Conservation (phyloP, 2,888 invertebrate species). For the Iselma pallidipennis region DNA sequence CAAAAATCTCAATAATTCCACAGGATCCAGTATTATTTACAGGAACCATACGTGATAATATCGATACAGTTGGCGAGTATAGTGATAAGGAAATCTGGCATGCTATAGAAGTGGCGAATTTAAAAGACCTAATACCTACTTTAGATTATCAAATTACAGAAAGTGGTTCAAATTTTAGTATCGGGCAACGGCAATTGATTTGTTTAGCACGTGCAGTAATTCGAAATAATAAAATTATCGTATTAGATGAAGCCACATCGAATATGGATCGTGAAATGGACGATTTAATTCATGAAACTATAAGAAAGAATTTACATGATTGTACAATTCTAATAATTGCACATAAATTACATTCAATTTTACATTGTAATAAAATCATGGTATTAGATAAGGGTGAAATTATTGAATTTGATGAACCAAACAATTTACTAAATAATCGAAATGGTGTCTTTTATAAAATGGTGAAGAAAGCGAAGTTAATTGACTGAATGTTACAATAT, state of each 20-base stretch:
- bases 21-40: slow-evolving; percentile 60
- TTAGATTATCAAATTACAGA: slow-evolving; percentile 35
- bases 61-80: slow-evolving; percentile 41
- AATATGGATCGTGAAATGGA: slow-evolving; percentile 83
- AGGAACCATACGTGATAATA: slow-evolving; percentile 59
- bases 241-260: slow-evolving; percentile 75
- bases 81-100: slow-evolving; percentile 44
- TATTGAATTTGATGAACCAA: slow-evolving; percentile 78
- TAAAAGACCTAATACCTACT: slow-evolving; percentile 47
- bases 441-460: slow-evolving; percentile 67
- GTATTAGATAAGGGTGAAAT: slow-evolving; percentile 79
- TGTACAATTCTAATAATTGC: slow-evolving; percentile 86
- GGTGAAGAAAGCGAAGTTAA: slow-evolving; percentile 56
- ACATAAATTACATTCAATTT: slow-evolving; percentile 81
- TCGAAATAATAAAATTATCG: slow-evolving; percentile 52
- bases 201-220: slow-evolving; percentile 68
- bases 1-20: slow-evolving; percentile 59
- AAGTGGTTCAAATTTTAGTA: slow-evolving; percentile 44
- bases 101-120: slow-evolving; percentile 50
- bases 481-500: background rate
- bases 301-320: slow-evolving; percentile 70
- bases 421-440: slow-evolving; percentile 63
- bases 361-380: slow-evolving; percentile 81
- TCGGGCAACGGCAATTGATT: slow-evolving; percentile 67
- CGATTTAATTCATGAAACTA: slow-evolving; percentile 73